Evolutionary conservation across 2,113 vertebrate genomes (phyloP).

Genomic region (Turnix velox): DNA sequence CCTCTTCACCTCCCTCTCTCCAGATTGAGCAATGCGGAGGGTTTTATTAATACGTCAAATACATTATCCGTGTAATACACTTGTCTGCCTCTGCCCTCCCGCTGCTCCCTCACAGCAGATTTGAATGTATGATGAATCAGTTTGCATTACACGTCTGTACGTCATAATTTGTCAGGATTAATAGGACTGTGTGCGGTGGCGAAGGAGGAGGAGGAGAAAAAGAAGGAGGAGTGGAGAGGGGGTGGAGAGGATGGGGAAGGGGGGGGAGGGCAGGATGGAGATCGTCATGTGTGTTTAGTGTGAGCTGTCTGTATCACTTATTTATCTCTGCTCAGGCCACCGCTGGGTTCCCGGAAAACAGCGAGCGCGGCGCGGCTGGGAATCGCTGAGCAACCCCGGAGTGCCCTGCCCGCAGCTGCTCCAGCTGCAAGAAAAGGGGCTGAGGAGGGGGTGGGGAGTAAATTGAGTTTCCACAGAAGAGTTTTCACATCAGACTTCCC

Average conservation of each 20-base stretch:
- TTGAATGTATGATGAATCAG: conserved; percentile 84
- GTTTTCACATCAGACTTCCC: not conserved
- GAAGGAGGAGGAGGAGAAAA: not conserved
- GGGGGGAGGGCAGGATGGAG: not conserved
- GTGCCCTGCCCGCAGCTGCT: not conserved
- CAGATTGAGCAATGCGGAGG: conserved; percentile 77
- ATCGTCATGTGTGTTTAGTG: conserved; percentile 63
- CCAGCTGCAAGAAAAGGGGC: rapidly evolving
- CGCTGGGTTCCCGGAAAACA: conserved; percentile 51
- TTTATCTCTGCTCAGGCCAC: conserved; percentile 41
- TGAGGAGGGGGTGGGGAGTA: no score
- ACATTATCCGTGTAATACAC: conserved; percentile 87
- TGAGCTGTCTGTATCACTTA: conserved; percentile 66
- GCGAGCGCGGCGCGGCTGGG: conserved; percentile 29
- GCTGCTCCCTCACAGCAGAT: conserved; percentile 73
- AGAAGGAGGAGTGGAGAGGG: not conserved
- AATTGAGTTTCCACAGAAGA: no score
- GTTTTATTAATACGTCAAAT: conserved; percentile 89
- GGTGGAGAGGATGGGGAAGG: not conserved
- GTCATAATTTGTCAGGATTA: conserved; percentile 85
- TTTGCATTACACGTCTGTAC: conserved; percentile 82
- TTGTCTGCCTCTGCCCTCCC: conserved; percentile 79
- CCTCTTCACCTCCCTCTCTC: conserved; percentile 62
- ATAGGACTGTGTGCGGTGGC: conserved; percentile 65
- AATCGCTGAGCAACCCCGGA: not conserved